Base-by-base conservation (phyloP, 2,888 invertebrate species). In the Lithophane ornitopus region DNA sequence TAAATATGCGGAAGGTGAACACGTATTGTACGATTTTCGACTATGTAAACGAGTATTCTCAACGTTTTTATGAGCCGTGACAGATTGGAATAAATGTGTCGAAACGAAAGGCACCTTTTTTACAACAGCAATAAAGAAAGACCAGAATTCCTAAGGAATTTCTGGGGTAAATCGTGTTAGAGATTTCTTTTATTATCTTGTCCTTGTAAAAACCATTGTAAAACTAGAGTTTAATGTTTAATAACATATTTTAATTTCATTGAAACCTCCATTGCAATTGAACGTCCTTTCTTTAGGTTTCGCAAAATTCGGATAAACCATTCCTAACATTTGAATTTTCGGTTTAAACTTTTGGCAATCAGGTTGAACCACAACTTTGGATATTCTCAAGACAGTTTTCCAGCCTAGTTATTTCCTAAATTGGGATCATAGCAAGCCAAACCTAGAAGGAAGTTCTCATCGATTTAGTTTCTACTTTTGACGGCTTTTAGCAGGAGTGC, bases 71-170 rank as follows among this genome's bases (percentile, higher is more conserved):
- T 91, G 89, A 91, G 85, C 87, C 85, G 88, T 89, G 90, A 91
- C 92, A 89, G 90, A 91, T 90, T 90, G 90, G 91, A 91, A 92
- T 90, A 91, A 91, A 89, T 91, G 89, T 89, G 87, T 89, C 82
- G 85, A 88, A 86, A 81, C 82, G 83, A 80, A 86, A 82, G 76
- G 59, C 70, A 76, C 74, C 74, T 76, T 85, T 81, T 84, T 82
- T 78, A 88, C 76, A 80, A 67, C 82, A 67, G 72, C 76, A 49
- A 81, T 88, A 87, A 86, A 86, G 82, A 80, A 78, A 72, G 71
- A 74, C 80, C 70, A 78, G 76, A 80, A 78, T 82, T 81, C 70
- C n/a, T 72, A 63, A 70, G 52, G 62, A 76, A 75, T 77, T 73
- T 87, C 72, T 71, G 26, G 44, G 46, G 58, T 26, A 74, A 80